Conservation (phyloP, 2,113 vertebrate genomes). For the Dryoscopus gambensis region DNA sequence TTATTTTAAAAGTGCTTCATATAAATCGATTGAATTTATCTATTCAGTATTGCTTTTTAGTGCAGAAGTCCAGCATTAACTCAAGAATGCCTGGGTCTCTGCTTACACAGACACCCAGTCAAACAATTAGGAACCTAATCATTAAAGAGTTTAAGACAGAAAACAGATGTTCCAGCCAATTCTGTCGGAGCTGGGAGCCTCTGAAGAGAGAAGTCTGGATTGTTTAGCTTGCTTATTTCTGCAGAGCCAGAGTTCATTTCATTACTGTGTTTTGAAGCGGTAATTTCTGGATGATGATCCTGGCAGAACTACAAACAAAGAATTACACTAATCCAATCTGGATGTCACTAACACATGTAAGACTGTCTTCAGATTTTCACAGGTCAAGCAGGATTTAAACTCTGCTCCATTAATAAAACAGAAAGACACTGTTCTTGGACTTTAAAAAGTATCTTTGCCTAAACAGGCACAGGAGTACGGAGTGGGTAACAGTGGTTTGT, state of each 20-base stretch:
- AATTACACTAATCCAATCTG: constrained; percentile 61
- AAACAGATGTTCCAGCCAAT: constrained; percentile 54
- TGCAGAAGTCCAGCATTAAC: background rate
- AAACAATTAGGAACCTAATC: constrained; percentile 35
- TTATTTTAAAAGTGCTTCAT: background rate
- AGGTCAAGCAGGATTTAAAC: constrained; percentile 57
- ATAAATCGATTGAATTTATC: background rate
- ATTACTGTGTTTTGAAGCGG: background rate
- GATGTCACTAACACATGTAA: constrained; percentile 3
- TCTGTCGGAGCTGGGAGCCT: constrained; percentile 26
- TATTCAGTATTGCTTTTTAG: background rate
- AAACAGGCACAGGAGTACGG: background rate
- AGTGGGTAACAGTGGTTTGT: background rate
- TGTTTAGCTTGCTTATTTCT: constrained; percentile 34
- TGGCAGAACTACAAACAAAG: constrained; percentile 62
- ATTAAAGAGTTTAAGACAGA: constrained; percentile 44
- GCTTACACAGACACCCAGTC: background rate
- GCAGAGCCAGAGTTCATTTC: constrained; percentile 21
- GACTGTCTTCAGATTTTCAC: constrained; percentile 31
- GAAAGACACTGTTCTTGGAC: background rate
- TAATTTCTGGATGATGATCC: constrained; percentile 46
- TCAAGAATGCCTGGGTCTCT: background rate
- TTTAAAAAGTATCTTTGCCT: background rate
- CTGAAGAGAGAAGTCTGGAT: constrained; percentile 16
- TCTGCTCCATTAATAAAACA: background rate